Evolutionary conservation across 2,888 invertebrate genomes (phyloP), one percentile per base, ranked within the genome.

Genomic region (Bhutanitis thaidina): DNA sequence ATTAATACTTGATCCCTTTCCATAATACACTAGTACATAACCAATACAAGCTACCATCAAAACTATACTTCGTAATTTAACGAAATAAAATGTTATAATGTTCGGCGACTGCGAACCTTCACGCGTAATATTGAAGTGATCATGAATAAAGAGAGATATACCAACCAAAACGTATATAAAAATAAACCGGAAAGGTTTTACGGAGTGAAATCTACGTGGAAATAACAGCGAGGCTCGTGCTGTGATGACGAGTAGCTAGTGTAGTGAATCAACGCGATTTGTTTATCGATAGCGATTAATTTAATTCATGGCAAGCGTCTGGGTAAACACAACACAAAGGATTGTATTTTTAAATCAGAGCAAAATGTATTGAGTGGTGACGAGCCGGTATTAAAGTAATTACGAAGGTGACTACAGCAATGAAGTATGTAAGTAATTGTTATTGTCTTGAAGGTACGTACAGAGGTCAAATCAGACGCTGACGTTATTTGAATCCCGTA

Each of bases 181-280:
- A 86, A 86, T 82, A 85, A 85, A 81, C 74, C 72, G 75, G 69
- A 76, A 82, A 82, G 85, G 83, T 84, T 86, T 86, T 82, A 86
- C 84, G 77, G 77, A 85, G 84, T 83, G 77, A 87, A 88, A 87
- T 87, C 86, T 85, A 86, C 86, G 86, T 86, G 84, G 81, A 87
- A 86, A 88, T 86, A 87, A 87, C 88, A 85, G 80, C 81, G 80
- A 74, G 74, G 76, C 80, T 77, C 77, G 75, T 76, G 73, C 81
- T 77, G 77, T 84, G 87, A 87, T 87, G 87, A 87, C 82, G 83
- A 84, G 81, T 75, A 64, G 72, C 68, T 78, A 86, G 84, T 60
- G 85, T 62, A 65, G 84, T 49, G 56, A 53, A 16, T 14, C 16
- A 14, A 32, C 29, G 57, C 60, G 39, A 52, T 54, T 54, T 56